These are phyloP conservation scores for Enteromius treurensis DNA, from an alignment of 2,797 vertebrate species.

Conservation along the genomic window DNA sequence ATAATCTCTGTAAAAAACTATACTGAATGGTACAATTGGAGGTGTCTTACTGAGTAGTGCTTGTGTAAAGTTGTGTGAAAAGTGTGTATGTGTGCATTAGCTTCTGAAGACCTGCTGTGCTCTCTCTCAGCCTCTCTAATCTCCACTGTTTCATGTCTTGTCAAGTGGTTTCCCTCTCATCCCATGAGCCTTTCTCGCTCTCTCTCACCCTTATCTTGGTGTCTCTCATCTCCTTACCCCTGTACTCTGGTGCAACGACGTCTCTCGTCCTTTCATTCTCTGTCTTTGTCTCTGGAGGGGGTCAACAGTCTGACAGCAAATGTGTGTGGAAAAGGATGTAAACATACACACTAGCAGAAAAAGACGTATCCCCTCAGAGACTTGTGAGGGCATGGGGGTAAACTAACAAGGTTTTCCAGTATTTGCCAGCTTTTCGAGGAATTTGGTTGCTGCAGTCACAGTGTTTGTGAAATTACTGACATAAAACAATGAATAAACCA, in stretches of 20 bases:
- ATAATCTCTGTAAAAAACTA: constrained; percentile 1
- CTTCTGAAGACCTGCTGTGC: constrained; percentile 22
- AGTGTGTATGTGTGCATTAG: constrained; percentile 24
- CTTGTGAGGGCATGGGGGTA: neutral
- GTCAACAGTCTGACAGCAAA: constrained; percentile 24
- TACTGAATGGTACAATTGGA: constrained; percentile 6
- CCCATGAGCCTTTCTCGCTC: constrained; percentile 36
- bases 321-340: constrained; percentile 12
- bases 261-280: constrained; percentile 27
- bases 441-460: neutral
- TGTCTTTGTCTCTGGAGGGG: constrained; percentile 26
- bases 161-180: constrained; percentile 46
- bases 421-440: constrained; percentile 28
- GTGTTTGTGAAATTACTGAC: neutral
- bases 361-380: constrained; percentile 2
- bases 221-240: constrained; percentile 28
- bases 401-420: constrained; percentile 20
- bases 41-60: neutral
- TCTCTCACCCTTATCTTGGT: constrained; percentile 40
- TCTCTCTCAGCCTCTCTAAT: constrained; percentile 48
- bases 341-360: constrained; percentile 16
- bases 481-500: neutral
- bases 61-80: constrained; percentile 19
- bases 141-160: constrained; percentile 50
- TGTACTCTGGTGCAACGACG: constrained; percentile 9